phyloP scores from a whole-genome alignment of 1,140 invertebrate genomes.

The Phenacoccus solenopsis region DNA sequence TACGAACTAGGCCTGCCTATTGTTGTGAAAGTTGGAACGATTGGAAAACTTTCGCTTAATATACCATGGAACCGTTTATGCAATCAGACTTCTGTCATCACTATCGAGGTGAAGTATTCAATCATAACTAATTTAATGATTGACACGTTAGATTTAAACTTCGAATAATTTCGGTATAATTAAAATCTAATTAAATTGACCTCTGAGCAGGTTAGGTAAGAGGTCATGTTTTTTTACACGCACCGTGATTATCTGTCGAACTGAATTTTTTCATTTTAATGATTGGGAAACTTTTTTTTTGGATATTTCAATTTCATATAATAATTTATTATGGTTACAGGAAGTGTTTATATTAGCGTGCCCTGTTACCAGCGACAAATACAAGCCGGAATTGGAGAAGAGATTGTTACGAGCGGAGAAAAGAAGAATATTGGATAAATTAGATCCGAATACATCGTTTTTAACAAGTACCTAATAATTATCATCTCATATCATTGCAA shows the following conservation, averaged over 20 bases:
- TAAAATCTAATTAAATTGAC: too few species aligned
- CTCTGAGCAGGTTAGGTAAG: too few species aligned
- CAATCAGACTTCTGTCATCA: constrained; percentile 50
- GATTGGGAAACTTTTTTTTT: too few species aligned
- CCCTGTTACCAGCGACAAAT: constrained; percentile 51
- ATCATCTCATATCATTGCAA: not conserved
- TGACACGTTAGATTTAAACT: too few species aligned
- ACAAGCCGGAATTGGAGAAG: constrained; percentile 61
- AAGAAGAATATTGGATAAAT: constrained; percentile 43
- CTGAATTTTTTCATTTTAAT: too few species aligned
- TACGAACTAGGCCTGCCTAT: constrained; percentile 66
- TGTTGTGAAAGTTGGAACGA: constrained; percentile 62
- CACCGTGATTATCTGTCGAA: not conserved
- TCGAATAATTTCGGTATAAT: not conserved
- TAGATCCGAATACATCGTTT: constrained; percentile 35
- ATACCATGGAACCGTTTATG: constrained; percentile 67
- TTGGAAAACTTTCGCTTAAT: constrained; percentile 58
- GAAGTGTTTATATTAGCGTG: constrained; percentile 62
- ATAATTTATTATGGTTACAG: constrained; percentile 29
- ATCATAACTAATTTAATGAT: not conserved
- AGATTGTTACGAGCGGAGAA: constrained; percentile 57
- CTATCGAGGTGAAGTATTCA: constrained; percentile 43
- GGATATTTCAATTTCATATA: too few species aligned
- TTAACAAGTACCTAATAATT: constrained; percentile 24
- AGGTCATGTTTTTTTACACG: not conserved